Percentiles rank a stretch among this genome's conserved stretches.
These are phyloP conservation scores for Leucoraja erinaceus DNA, from an alignment of 2,113 vertebrate species.

Conservation along the genomic window DNA sequence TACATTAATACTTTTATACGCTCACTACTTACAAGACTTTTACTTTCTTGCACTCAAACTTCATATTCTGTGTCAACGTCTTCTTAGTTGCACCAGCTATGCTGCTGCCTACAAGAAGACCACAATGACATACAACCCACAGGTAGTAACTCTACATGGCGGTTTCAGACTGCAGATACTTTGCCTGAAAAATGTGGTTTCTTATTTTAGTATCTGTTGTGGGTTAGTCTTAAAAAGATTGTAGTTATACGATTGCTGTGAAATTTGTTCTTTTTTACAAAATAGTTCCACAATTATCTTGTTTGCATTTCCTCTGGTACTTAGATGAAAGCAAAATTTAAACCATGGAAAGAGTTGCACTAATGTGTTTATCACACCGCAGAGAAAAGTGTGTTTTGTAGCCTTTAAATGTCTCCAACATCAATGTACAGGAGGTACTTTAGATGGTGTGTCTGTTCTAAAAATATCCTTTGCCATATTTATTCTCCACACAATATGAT, in stretches of 20 bases:
- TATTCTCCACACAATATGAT: neutral
- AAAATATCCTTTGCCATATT: neutral
- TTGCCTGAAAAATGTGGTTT: constrained; percentile 26
- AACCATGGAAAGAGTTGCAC: constrained; percentile 31
- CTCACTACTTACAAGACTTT: neutral
- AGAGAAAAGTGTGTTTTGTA: neutral
- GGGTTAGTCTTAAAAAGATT: constrained; percentile 11
- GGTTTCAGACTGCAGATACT: constrained; percentile 1
- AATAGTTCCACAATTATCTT: neutral
- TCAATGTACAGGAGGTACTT: neutral
- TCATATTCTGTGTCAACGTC: neutral
- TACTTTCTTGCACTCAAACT: neutral
- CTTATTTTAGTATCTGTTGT: constrained; percentile 19
- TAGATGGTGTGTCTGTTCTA: neutral
- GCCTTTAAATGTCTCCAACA: neutral
- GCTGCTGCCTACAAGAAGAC: neutral
- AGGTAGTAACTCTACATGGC: neutral
- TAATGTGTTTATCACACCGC: neutral
- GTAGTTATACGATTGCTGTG: neutral
- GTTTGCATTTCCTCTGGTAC: constrained; percentile 11
- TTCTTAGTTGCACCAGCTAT: neutral
- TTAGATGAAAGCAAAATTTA: neutral
- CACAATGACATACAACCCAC: constrained; percentile 16
- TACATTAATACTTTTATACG: neutral
- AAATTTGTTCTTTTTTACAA: neutral